phyloP scores from a whole-genome alignment of 2,888 invertebrate genomes.

The Amblyjoppa fuscipennis region DNA sequence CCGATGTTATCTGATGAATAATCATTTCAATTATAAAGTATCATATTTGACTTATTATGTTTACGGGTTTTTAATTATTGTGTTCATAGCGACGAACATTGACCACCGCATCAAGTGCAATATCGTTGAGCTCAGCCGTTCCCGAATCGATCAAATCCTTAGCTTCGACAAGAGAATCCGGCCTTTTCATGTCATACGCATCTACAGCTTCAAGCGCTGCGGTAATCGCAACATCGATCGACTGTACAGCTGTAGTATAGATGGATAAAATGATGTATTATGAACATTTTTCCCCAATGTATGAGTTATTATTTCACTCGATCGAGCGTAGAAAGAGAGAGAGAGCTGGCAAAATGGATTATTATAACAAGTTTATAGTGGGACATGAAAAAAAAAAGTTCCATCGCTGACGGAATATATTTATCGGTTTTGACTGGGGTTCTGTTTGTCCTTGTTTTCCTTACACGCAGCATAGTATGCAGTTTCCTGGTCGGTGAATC shows the following conservation, averaged over 20 bases:
- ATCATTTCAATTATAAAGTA: not conserved
- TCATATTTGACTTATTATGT: not conserved
- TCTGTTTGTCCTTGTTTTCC: not conserved
- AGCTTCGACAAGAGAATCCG: not conserved
- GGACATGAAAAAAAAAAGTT: too few species aligned
- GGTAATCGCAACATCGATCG: not conserved
- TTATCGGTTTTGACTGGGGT: too few species aligned
- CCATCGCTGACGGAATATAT: not conserved
- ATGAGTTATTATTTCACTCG: too few species aligned
- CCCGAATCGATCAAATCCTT: not conserved
- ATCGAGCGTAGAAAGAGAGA: too few species aligned
- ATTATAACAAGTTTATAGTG: too few species aligned
- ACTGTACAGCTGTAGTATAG: too few species aligned
- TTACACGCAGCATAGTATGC: slow-evolving; percentile 42
- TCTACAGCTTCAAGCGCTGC: not conserved
- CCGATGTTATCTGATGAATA: slow-evolving; percentile 59
- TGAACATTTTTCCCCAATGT: too few species aligned
- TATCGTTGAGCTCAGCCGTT: not conserved
- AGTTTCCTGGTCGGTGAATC: slow-evolving; percentile 85
- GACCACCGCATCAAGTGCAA: not conserved
- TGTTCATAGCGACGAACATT: not conserved
- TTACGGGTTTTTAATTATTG: not conserved
- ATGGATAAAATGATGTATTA: too few species aligned
- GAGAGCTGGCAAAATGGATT: too few species aligned
- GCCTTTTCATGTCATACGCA: slow-evolving; percentile 13